Evolutionary conservation across 2,113 vertebrate species (phyloP).

Genomic region (Ceyx cyanopectus): DNA sequence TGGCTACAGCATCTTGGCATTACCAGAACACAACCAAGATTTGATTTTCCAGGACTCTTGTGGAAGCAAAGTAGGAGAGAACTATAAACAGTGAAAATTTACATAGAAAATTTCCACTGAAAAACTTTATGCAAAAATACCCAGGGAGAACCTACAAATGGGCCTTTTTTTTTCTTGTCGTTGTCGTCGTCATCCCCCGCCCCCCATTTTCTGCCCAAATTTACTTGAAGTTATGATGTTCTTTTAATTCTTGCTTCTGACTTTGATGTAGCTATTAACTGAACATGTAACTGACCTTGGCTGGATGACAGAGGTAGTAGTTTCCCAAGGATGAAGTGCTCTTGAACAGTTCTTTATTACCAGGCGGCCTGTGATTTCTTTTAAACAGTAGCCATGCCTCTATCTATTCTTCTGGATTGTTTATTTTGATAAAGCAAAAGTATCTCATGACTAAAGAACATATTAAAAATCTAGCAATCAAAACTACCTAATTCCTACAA

Average conservation of each 20-base stretch:
- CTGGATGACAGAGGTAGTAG: background rate
- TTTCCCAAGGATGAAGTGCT: constrained; percentile 21
- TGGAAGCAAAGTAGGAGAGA: background rate
- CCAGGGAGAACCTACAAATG: background rate
- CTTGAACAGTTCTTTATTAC: background rate
- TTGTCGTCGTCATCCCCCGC: too few species aligned
- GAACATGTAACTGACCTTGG: constrained; percentile 26
- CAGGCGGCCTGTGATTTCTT: background rate
- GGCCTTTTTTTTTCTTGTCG: too few species aligned
- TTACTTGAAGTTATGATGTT: background rate
- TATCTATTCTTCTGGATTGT: background rate
- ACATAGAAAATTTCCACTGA: too few species aligned
- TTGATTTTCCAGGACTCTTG: background rate
- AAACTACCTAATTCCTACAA: background rate
- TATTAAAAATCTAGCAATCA: background rate
- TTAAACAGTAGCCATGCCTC: background rate
- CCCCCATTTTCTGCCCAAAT: background rate
- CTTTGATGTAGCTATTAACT: constrained; percentile 34
- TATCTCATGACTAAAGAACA: background rate
- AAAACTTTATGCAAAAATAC: background rate
- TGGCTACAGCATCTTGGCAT: background rate
- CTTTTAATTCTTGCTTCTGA: constrained; percentile 23
- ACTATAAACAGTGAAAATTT: background rate
- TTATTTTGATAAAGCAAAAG: constrained; percentile 26
- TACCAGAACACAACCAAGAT: background rate